Evolutionary conservation across 2,797 vertebrate genomes (phyloP).

Genomic region (Jordanella pulchra): DNA sequence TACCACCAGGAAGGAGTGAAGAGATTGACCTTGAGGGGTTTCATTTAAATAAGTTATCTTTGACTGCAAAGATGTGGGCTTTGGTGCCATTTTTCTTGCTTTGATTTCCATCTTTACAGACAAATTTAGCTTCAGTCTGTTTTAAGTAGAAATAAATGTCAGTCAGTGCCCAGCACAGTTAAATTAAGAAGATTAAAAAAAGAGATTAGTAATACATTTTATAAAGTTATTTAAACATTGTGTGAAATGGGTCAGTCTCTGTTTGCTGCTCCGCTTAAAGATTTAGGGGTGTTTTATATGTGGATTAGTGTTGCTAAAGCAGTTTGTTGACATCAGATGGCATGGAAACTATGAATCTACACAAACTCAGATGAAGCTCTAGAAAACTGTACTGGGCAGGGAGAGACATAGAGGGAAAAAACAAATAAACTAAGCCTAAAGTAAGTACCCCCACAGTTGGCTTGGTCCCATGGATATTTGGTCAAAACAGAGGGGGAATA

Average conservation of each 20-base stretch:
- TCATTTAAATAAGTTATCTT: constrained; percentile 33
- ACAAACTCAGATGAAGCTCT: constrained; percentile 66
- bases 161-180: not conserved
- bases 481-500: constrained; percentile 46
- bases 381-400: constrained; percentile 63
- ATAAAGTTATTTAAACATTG: constrained; percentile 40
- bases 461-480: constrained; percentile 63
- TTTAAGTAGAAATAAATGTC: not conserved
- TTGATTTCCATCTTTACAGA: not conserved
- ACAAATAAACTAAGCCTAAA: constrained; percentile 70
- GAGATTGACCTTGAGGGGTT: constrained; percentile 57
- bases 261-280: constrained; percentile 43
- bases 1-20: constrained; percentile 36
- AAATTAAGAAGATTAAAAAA: constrained; percentile 1
- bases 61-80: not conserved
- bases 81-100: not conserved
- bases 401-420: constrained; percentile 50
- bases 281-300: constrained; percentile 54
- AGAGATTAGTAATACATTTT: constrained; percentile 6
- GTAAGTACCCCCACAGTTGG: constrained; percentile 68
- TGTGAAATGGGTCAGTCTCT: constrained; percentile 38
- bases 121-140: not conserved
- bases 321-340: constrained; percentile 84
- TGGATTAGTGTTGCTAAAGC: constrained; percentile 75
- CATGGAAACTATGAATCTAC: constrained; percentile 73